Evolutionary conservation across 1,140 invertebrate species (phyloP), one percentile per base, ranked within the genome.

Genomic region (Drosophila kohkoa): DNA sequence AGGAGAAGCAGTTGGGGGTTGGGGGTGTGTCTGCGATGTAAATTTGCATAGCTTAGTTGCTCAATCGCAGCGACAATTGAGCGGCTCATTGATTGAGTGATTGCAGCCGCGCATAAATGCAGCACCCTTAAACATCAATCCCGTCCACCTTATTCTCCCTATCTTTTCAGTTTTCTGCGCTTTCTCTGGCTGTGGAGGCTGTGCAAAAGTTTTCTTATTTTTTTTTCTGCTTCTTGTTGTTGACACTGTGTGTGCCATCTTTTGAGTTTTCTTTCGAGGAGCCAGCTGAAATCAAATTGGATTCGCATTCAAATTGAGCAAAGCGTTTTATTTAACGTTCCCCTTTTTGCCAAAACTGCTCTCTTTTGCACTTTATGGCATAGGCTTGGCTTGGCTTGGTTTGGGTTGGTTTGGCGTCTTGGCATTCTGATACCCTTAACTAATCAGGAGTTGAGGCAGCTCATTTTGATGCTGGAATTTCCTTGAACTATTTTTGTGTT

Each of bases 11-110:
- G 30, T 6, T 7, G 30, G 30, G 2, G 30, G 30, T 7, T 5
- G 25, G 25, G 35, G 41, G 25, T 41, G 45, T 45, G 55, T 57
- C 52, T 58, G 51, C 51, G 52, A 41, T 48, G 72, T 49, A 71
- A 83, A 88, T 87, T 87, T 87, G 83, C 83, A 87, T 87, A 88
- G 83, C 77, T 87, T 76, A 88, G 73, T 77, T 83, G 83, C 83
- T 80, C 82, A 85, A 85, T 85, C 82, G 82, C 82, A 81, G 82
- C 78, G 73, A 88, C 77, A 88, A 86, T 86, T 85, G 82, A 87
- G 68, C 75, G 76, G 79, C 80, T 88, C 80, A 88, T 83, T 87
- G 83, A 88, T 87, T 82, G 82, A 65, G 71, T 72, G 64, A 68
- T 69, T 74, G 71, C 70, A 74, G 57, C 65, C 66, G 72, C 54